Conservation (phyloP, 1,140 invertebrate species). For the Ganaspis sp. region DNA sequence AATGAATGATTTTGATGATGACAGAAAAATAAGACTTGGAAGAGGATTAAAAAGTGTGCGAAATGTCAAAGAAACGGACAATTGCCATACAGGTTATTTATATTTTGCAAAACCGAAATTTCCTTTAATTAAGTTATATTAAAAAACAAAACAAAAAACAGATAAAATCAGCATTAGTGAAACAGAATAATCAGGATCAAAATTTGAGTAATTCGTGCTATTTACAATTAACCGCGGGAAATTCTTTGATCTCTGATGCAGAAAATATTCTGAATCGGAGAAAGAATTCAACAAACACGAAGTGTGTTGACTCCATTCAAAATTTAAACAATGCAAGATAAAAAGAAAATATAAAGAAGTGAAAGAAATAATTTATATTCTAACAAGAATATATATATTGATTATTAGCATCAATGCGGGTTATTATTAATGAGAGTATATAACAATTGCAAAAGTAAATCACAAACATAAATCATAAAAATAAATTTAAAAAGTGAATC, state of each 20-base stretch:
- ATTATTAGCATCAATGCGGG: no score
- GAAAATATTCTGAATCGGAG: not conserved
- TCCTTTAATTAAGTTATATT: no score
- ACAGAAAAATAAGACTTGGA: conserved; percentile 51
- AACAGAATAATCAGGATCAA: not conserved
- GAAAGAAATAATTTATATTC: not conserved
- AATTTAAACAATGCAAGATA: not conserved
- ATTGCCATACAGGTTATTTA: not conserved
- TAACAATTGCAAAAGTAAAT: no score
- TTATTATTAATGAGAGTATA: no score
- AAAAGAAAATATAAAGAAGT: not conserved
- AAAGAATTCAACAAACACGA: not conserved
- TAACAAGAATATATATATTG: no score
- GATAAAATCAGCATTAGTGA: no score
- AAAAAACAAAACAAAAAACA: no score
- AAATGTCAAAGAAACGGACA: not conserved
- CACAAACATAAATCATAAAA: no score
- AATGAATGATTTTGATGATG: conserved; percentile 55
- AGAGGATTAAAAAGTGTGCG: conserved; percentile 52
- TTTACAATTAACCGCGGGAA: not conserved
- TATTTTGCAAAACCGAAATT: not conserved
- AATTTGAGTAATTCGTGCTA: not conserved
- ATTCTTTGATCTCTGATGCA: not conserved
- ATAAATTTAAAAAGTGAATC: not conserved
- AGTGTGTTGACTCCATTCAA: not conserved